phyloP scores from a whole-genome alignment of 1,140 invertebrate species.

The Zaprionus taronus region DNA sequence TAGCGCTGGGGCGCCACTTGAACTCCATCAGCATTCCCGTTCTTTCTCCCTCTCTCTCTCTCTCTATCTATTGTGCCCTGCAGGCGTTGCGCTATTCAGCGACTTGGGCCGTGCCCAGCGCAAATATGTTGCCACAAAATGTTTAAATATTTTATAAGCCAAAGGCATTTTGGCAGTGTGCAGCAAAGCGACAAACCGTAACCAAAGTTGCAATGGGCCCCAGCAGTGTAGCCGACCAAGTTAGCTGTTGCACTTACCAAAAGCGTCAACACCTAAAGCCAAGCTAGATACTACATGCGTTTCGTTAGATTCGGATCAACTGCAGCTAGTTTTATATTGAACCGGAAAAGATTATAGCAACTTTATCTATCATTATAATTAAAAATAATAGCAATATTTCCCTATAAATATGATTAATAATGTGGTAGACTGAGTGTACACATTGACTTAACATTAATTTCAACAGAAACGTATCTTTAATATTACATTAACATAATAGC shows the following conservation, averaged over 20 bases:
- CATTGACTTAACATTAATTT: not conserved
- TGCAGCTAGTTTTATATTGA: not conserved
- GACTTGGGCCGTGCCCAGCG: slow-evolving; percentile 47
- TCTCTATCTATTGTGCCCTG: not conserved
- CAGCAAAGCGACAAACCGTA: slow-evolving; percentile 56
- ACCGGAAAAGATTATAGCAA: not conserved
- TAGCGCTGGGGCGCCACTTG: slow-evolving; percentile 61
- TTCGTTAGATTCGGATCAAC: not conserved
- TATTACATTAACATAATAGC: too few species aligned
- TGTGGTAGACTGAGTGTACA: too few species aligned
- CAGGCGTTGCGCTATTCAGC: slow-evolving; percentile 4
- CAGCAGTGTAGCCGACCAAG: slow-evolving; percentile 39
- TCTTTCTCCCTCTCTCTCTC: too few species aligned
- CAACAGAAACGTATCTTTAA: not conserved
- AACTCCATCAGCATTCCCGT: slow-evolving; percentile 25
- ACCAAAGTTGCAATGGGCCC: slow-evolving; percentile 39
- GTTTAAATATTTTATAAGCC: slow-evolving; percentile 82
- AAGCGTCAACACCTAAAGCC: slow-evolving; percentile 59
- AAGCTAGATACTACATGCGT: slow-evolving; percentile 18
- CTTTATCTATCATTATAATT: not conserved
- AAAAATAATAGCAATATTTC: not conserved
- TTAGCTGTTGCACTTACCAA: slow-evolving; percentile 67
- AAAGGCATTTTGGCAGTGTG: slow-evolving; percentile 69
- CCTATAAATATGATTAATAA: not conserved
- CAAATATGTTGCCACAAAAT: slow-evolving; percentile 80